These are phyloP conservation scores for Melipona quadrifasciata DNA, from an alignment of 1,140 invertebrate species.

Conservation along the genomic window DNA sequence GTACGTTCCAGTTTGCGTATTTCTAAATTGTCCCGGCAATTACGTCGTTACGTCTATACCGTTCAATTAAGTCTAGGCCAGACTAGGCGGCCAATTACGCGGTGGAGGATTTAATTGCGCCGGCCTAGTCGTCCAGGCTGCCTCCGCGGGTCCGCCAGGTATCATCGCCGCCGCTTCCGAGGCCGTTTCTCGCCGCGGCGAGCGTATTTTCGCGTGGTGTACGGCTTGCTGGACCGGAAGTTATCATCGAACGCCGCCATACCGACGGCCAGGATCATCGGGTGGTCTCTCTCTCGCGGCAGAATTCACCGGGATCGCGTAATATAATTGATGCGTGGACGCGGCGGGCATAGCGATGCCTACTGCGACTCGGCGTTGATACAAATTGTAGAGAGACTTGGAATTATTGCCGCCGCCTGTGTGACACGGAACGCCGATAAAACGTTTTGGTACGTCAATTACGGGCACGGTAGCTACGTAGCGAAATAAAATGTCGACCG, in stretches of 20 bases:
- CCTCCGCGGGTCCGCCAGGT: conserved; percentile 33
- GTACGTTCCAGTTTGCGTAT: conserved; percentile 38
- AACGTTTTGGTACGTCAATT: conserved; percentile 31
- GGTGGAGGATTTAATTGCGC: conserved; percentile 75
- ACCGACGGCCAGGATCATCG: not conserved
- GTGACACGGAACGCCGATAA: conserved; percentile 22
- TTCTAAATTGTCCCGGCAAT: conserved; percentile 68
- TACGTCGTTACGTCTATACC: conserved; percentile 71
- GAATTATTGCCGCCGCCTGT: conserved; percentile 34
- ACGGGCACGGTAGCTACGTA: not conserved
- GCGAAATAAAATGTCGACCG: conserved; percentile 15
- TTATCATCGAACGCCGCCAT: conserved; percentile 39
- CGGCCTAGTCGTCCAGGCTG: conserved; percentile 28
- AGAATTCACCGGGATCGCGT: conserved; percentile 9
- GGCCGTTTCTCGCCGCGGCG: not conserved
- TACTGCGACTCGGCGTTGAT: conserved; percentile 18
- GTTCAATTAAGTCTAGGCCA: conserved; percentile 71
- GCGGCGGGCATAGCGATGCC: not conserved
- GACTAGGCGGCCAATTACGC: conserved; percentile 72
- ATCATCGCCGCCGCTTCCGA: not conserved
- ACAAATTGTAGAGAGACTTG: conserved; percentile 39
- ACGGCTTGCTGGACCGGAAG: conserved; percentile 23
- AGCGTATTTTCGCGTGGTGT: conserved; percentile 28
- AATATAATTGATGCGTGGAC: conserved; percentile 23
- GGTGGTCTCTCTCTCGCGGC: not conserved